A percentile compares a stretch with the other conserved stretches of the same genome.
Conservation (phyloP, 2,113 vertebrate species). For the Apteryx owenii region DNA sequence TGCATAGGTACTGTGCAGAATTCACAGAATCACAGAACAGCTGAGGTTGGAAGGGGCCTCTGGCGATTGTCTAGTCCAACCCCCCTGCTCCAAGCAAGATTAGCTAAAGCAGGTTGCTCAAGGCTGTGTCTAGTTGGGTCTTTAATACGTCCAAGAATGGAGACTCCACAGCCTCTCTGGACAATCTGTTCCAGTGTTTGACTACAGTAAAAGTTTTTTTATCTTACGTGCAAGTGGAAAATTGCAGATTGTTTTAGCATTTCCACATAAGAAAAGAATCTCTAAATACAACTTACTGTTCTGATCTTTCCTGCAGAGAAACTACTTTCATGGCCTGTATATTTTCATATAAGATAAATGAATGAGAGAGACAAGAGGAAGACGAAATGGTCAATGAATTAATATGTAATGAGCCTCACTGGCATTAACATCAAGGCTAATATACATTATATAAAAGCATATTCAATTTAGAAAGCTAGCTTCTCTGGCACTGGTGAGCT, state of each 20-base stretch:
- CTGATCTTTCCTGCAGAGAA: background rate
- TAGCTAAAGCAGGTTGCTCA: background rate
- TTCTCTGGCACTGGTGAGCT: background rate
- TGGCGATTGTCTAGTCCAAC: background rate
- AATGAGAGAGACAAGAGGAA: background rate
- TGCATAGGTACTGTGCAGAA: fast-evolving
- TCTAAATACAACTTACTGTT: background rate
- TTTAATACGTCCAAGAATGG: background rate
- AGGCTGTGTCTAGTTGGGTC: background rate
- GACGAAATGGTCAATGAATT: background rate
- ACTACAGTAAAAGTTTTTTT: background rate
- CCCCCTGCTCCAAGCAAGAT: too few relatives aligned
- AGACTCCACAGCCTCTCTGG: background rate
- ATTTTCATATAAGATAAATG: background rate
- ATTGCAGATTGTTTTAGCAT: background rate
- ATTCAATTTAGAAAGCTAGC: background rate
- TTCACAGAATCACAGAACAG: background rate
- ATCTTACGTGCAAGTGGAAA: background rate
- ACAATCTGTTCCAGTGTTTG: background rate
- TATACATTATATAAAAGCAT: fast-evolving
- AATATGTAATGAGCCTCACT: background rate
- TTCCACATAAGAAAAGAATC: fast-evolving
- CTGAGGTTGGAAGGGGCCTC: background rate
- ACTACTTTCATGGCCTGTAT: background rate
- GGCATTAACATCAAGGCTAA: background rate